A percentile compares a stretch with the other conserved stretches of the same genome.
Conservation (phyloP, 2,797 vertebrate species). For the Enteromius anoplus region DNA sequence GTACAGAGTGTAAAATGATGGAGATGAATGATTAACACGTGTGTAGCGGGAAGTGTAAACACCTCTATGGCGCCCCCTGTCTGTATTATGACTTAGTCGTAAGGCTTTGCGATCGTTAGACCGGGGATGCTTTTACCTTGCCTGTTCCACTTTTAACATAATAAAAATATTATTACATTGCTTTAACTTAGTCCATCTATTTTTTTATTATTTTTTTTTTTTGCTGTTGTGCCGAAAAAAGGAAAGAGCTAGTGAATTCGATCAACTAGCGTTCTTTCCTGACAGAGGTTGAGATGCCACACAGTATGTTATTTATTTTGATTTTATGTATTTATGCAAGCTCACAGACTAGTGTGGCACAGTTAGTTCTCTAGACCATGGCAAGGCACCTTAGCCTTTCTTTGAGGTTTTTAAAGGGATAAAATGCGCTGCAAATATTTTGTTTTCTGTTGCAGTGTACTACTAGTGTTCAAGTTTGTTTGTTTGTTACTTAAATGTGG, state of each 20-base stretch:
- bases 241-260: not conserved
- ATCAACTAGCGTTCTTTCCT: constrained; percentile 1
- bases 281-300: constrained; percentile 17
- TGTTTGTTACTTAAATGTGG: constrained; percentile 68
- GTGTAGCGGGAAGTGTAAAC: constrained; percentile 53
- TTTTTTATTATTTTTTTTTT: not conserved
- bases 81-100: not conserved
- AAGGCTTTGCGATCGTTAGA: constrained; percentile 24
- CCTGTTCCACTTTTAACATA: constrained; percentile 64
- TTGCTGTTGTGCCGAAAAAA: constrained; percentile 4
- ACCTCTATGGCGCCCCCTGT: constrained; percentile 6
- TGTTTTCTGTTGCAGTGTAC: constrained; percentile 67
- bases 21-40: not conserved
- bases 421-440: constrained; percentile 59
- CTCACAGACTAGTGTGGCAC: constrained; percentile 54
- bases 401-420: constrained; percentile 77
- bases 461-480: constrained; percentile 66
- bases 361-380: constrained; percentile 40
- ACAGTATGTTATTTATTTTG: constrained; percentile 74
- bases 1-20: constrained; percentile 65
- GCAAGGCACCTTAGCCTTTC: constrained; percentile 55
- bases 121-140: constrained; percentile 64
- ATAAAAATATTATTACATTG: constrained; percentile 27
- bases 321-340: constrained; percentile 71
- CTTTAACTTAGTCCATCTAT: not conserved